Conservation (phyloP, 2,888 invertebrate species). For the Ornithoptera priamus region DNA sequence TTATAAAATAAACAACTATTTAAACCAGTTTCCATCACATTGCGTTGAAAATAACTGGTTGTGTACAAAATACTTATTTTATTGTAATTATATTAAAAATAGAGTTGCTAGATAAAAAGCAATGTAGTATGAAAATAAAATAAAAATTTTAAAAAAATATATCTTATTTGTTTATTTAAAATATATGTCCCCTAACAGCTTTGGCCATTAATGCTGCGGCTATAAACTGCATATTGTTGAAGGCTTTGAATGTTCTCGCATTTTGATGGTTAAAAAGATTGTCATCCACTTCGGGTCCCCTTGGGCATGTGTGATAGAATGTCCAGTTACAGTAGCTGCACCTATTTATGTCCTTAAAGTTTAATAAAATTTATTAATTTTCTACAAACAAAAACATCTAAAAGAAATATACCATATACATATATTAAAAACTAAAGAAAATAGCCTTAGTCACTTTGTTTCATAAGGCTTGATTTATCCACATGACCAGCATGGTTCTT, state of each 20-base stretch:
- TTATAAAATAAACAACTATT: too few relatives aligned
- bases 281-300: conserved; percentile 59
- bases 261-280: conserved; percentile 50
- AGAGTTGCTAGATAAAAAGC: not conserved
- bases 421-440: too few relatives aligned
- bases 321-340: conserved; percentile 48
- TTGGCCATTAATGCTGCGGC: conserved; percentile 63
- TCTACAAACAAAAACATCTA: not conserved
- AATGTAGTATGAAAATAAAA: conserved; percentile 11
- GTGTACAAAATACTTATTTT: too few relatives aligned
- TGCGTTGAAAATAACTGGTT: too few relatives aligned
- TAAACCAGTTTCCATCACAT: too few relatives aligned
- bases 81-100: not conserved
- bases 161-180: conserved; percentile 38
- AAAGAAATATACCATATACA: not conserved
- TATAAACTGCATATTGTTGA: conserved; percentile 64
- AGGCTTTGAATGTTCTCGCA: conserved; percentile 54
- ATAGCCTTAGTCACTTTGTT: too few relatives aligned
- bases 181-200: conserved; percentile 45
- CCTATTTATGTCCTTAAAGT: conserved; percentile 51
- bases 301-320: conserved; percentile 64
- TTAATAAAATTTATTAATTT: not conserved
- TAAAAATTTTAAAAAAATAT: not conserved
- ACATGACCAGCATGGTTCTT: too few relatives aligned
- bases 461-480: too few relatives aligned